phyloP scores from a whole-genome alignment of 2,797 vertebrate genomes.

The Sebastes paucispinis region DNA sequence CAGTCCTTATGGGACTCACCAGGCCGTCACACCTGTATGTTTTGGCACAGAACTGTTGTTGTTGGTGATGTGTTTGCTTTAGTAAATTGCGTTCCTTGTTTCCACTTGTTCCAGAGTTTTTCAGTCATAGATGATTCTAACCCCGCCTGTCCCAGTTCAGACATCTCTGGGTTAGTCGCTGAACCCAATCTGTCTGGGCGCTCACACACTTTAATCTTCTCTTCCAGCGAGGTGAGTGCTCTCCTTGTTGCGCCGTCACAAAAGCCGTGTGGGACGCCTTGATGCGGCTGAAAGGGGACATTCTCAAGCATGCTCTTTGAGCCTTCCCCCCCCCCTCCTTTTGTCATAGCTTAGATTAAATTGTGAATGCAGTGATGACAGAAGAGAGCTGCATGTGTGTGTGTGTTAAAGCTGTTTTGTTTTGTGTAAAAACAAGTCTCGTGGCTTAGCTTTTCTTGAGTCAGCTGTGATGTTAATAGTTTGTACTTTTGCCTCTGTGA shows the following conservation, averaged over 20 bases:
- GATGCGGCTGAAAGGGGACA: constrained; percentile 69
- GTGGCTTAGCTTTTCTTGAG: constrained; percentile 38
- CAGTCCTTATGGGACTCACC: neutral
- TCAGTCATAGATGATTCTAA: constrained; percentile 95
- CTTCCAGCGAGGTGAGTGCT: constrained; percentile 96
- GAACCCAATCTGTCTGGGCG: constrained; percentile 95
- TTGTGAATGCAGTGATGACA: constrained; percentile 51
- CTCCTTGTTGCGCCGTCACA: constrained; percentile 74
- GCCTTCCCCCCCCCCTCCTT: constrained; percentile 21
- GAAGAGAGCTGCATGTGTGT: constrained; percentile 66
- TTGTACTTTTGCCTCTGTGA: constrained; percentile 29
- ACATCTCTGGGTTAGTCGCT: constrained; percentile 92
- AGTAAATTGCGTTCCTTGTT: constrained; percentile 86
- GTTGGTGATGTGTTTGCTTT: constrained; percentile 54
- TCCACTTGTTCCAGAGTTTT: constrained; percentile 94
- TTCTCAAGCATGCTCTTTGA: constrained; percentile 77
- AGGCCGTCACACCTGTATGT: constrained; percentile 6
- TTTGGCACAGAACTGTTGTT: constrained; percentile 36
- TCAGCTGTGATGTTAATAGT: constrained; percentile 56
- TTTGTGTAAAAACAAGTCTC: constrained; percentile 44
- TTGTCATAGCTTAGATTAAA: constrained; percentile 53
- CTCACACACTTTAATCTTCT: constrained; percentile 96
- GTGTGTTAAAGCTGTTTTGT: constrained; percentile 33
- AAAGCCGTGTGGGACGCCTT: constrained; percentile 72
- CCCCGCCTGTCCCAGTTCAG: constrained; percentile 89